Conservation (phyloP, 2,888 invertebrate genomes). For the Lissocephala sabroskyi region DNA sequence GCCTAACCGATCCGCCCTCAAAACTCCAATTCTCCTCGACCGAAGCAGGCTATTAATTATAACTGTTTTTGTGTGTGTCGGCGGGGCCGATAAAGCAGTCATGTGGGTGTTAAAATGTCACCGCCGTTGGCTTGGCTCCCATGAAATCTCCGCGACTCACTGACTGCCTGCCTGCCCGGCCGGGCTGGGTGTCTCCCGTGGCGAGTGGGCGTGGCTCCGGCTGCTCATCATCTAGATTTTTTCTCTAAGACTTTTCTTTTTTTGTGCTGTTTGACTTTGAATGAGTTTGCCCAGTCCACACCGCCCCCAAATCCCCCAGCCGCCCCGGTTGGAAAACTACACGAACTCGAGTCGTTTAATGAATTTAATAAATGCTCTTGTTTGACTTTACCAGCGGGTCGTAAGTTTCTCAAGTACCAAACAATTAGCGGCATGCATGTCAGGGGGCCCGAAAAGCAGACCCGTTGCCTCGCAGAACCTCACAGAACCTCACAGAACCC, state of each 20-base stretch:
- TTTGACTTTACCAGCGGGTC: slow-evolving; percentile 49
- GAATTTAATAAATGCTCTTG: slow-evolving; percentile 59
- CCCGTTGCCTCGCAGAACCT: too few species aligned
- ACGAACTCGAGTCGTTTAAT: slow-evolving; percentile 29
- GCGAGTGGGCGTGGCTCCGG: too few species aligned
- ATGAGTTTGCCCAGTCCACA: too few species aligned
- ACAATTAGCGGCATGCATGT: slow-evolving; percentile 56
- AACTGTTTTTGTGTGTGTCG: slow-evolving; percentile 45
- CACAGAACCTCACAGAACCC: background rate
- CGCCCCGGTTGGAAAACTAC: background rate
- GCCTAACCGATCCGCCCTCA: too few species aligned
- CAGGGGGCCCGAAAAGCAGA: background rate
- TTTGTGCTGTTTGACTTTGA: too few species aligned
- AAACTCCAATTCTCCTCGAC: too few species aligned
- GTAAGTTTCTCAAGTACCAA: slow-evolving; percentile 55
- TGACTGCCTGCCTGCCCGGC: too few species aligned
- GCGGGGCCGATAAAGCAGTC: slow-evolving; percentile 4
- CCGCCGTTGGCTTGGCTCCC: background rate
- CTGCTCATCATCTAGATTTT: too few species aligned
- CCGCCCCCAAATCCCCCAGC: too few species aligned
- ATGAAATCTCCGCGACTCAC: too few species aligned
- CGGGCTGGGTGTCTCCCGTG: too few species aligned
- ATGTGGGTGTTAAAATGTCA: slow-evolving; percentile 42
- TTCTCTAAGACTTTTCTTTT: too few species aligned
- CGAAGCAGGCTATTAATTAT: slow-evolving; percentile 57